Conservation (phyloP, 2,888 invertebrate species). For the Erebia ligea region DNA sequence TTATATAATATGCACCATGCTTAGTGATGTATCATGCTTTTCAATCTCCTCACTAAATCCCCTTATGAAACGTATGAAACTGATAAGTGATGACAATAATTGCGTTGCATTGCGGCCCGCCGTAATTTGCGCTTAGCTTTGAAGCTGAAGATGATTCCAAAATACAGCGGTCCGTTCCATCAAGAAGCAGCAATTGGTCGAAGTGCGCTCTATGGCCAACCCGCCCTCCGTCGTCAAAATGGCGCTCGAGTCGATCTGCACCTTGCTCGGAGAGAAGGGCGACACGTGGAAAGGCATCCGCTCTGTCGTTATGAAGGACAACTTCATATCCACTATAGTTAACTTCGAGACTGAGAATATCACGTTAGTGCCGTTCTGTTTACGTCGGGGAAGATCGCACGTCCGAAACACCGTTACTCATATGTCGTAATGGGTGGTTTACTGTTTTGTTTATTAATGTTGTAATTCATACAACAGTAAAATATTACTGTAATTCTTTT, state of each 20-base stretch:
- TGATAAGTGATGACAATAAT: not conserved
- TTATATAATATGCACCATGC: too few relatives aligned
- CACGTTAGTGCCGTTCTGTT: constrained; percentile 87
- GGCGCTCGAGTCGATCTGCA: constrained; percentile 97
- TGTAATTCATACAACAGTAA: not conserved
- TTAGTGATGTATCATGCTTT: too few relatives aligned
- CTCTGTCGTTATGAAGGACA: constrained; percentile 95
- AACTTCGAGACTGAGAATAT: constrained; percentile 97
- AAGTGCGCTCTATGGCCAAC: constrained; percentile 97
- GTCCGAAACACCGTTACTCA: constrained; percentile 25
- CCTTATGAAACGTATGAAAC: constrained; percentile 9
- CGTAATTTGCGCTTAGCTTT: constrained; percentile 49
- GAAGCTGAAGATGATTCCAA: constrained; percentile 54
- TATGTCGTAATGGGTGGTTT: constrained; percentile 3
- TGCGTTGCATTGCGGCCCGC: constrained; percentile 17
- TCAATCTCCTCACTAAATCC: not conserved
- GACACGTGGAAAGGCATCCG: constrained; percentile 97
- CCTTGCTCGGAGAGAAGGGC: constrained; percentile 94
- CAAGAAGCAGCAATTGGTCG: constrained; percentile 97
- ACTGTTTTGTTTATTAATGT: not conserved
- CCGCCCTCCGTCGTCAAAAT: constrained; percentile 96
- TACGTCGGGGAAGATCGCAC: constrained; percentile 46
- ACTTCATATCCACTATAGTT: constrained; percentile 96
- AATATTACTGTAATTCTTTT: too few relatives aligned
- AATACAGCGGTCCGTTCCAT: constrained; percentile 94